These are phyloP conservation scores for Argopecten irradians DNA, from an alignment of 1,140 invertebrate species.

Conservation along the genomic window DNA sequence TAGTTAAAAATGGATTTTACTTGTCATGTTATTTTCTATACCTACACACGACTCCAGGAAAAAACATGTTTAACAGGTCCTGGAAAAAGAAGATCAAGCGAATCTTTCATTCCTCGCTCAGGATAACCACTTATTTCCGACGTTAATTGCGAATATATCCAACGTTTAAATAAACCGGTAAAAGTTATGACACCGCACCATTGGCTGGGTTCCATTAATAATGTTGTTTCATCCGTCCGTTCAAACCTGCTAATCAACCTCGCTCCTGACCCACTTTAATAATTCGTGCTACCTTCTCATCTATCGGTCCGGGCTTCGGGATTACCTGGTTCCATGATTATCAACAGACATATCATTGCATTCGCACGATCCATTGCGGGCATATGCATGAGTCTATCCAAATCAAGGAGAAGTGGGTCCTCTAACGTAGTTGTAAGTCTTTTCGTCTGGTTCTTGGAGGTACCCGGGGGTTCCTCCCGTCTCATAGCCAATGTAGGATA, in stretches of 20 bases:
- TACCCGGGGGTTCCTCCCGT: background rate
- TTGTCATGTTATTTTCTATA: too few species aligned
- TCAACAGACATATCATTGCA: conserved; percentile 41
- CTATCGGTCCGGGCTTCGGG: conserved; percentile 30
- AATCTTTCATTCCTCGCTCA: conserved; percentile 21
- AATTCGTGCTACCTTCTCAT: conserved; percentile 33
- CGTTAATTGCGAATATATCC: too few species aligned
- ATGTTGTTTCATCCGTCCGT: conserved; percentile 6
- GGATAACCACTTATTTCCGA: background rate
- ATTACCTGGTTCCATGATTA: conserved; percentile 35
- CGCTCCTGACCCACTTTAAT: too few species aligned
- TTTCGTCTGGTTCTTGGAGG: background rate
- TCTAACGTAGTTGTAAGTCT: conserved; percentile 34
- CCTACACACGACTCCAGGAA: background rate
- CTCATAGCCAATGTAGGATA: conserved; percentile 36
- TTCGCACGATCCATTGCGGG: conserved; percentile 23
- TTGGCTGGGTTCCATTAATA: background rate
- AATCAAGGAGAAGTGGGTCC: conserved; percentile 44
- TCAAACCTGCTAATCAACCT: too few species aligned
- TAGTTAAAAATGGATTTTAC: too few species aligned
- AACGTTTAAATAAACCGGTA: background rate
- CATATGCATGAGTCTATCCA: conserved; percentile 28
- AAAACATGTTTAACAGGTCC: conserved; percentile 15
- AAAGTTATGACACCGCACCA: background rate
- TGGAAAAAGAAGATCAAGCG: background rate